Evolutionary conservation across 2,113 vertebrate species (phyloP).

Genomic region (Setophaga kirtlandii): DNA sequence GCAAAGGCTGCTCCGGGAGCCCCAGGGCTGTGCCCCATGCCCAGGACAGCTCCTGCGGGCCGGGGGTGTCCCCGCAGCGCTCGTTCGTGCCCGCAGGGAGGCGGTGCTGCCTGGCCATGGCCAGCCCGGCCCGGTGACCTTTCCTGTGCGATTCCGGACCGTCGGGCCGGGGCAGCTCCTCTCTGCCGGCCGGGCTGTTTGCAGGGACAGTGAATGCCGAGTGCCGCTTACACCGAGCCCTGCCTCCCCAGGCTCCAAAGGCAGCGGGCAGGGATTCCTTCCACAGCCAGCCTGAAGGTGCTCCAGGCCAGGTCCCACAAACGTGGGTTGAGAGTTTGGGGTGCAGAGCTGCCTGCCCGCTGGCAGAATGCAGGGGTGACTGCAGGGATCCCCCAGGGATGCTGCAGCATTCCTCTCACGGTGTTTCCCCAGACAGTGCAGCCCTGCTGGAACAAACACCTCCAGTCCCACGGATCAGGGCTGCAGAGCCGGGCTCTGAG

Average conservation of each 20-base stretch:
- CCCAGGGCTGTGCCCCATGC: background rate
- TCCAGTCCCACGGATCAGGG: background rate
- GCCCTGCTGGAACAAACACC: background rate
- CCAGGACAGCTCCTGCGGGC: too few species aligned
- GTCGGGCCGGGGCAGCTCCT: background rate
- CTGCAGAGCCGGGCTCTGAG: background rate
- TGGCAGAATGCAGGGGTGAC: background rate
- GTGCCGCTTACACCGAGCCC: background rate
- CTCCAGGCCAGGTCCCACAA: background rate
- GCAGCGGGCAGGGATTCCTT: background rate
- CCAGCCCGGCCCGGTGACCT: background rate
- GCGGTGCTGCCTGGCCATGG: too few species aligned
- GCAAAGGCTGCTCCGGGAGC: rapidly evolving
- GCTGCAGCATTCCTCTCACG: background rate
- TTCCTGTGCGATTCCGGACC: background rate
- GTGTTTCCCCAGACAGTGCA: background rate
- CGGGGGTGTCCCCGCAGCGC: too few species aligned
- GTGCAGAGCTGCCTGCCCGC: background rate
- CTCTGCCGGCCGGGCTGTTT: background rate
- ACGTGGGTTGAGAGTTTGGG: rapidly evolving
- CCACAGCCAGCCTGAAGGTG: background rate
- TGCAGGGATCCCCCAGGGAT: background rate
- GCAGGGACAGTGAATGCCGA: background rate
- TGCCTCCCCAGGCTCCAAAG: background rate
- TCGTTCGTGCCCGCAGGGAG: background rate